phyloP scores from a whole-genome alignment of 2,113 vertebrate genomes.

The Gallinago undulata region DNA sequence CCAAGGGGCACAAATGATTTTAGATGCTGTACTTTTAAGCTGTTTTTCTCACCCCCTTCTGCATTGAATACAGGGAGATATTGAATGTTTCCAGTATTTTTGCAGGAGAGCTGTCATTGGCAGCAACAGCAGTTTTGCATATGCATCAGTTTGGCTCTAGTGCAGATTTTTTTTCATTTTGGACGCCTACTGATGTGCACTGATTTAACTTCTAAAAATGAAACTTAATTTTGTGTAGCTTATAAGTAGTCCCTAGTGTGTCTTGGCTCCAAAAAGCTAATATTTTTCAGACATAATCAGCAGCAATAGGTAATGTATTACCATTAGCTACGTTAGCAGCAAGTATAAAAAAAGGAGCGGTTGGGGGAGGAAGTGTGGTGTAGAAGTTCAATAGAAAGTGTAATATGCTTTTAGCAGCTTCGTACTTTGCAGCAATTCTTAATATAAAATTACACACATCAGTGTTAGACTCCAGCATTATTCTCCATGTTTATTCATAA shows the following conservation, averaged over 20 bases:
- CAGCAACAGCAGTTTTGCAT: slow-evolving; percentile 59
- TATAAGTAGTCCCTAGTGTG: slow-evolving; percentile 68
- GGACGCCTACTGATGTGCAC: slow-evolving; percentile 68
- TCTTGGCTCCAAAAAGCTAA: slow-evolving; percentile 71
- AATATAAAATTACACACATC: slow-evolving; percentile 68
- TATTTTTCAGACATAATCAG: slow-evolving; percentile 78
- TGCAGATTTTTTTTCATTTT: slow-evolving; percentile 57
- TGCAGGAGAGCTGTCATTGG: slow-evolving; percentile 56
- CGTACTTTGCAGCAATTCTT: slow-evolving; percentile 48
- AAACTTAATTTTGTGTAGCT: slow-evolving; percentile 79
- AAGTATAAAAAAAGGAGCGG: slow-evolving; percentile 60
- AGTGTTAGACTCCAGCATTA: slow-evolving; percentile 44
- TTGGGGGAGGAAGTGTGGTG: slow-evolving; percentile 1
- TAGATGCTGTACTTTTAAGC: not conserved
- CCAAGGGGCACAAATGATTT: slow-evolving; percentile 46
- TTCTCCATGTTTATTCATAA: slow-evolving; percentile 75
- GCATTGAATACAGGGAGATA: not conserved
- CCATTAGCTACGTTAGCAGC: slow-evolving; percentile 67
- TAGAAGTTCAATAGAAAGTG: slow-evolving; percentile 40
- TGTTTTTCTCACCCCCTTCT: slow-evolving; percentile 34
- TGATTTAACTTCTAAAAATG: slow-evolving; percentile 75
- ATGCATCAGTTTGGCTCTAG: slow-evolving; percentile 67
- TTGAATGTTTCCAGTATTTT: slow-evolving; percentile 57
- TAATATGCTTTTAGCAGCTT: slow-evolving; percentile 56
- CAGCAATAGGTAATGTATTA: slow-evolving; percentile 71